Conservation (phyloP, 1,140 invertebrate species). For the Brachionus asplanchnoidis region DNA sequence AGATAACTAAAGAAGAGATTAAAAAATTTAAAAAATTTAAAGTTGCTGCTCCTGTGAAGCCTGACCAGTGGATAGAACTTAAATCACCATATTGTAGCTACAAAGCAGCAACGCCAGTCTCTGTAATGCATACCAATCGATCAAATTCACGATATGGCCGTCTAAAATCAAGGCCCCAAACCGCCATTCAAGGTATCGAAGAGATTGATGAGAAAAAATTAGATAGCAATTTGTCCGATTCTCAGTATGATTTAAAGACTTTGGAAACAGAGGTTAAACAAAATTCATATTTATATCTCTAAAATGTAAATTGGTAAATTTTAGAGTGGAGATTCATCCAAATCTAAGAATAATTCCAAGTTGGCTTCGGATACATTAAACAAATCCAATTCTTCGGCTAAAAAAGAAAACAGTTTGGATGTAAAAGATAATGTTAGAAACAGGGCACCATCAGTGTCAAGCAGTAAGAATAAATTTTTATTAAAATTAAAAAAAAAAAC, state of each 20-base stretch:
- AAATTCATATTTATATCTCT: neutral
- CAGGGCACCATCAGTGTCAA: neutral
- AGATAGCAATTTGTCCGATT: conserved; percentile 39
- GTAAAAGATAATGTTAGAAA: neutral
- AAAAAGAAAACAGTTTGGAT: conserved; percentile 20
- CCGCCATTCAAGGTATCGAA: conserved; percentile 47
- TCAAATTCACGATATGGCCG: conserved; percentile 40
- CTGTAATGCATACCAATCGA: conserved; percentile 44
- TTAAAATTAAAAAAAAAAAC: neutral
- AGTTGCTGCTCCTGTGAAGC: conserved; percentile 44
- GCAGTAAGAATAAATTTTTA: neutral
- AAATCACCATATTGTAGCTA: conserved; percentile 55
- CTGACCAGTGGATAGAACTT: conserved; percentile 54
- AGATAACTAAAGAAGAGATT: neutral
- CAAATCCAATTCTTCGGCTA: neutral
- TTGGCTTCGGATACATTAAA: neutral
- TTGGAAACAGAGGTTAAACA: neutral
- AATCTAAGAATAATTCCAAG: neutral
- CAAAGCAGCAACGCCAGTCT: conserved; percentile 51
- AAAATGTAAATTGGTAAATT: neutral
- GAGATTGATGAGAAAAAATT: conserved; percentile 54
- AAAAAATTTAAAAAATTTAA: neutral
- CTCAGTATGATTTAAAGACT: neutral
- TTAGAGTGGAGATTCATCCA: neutral
- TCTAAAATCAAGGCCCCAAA: conserved; percentile 46